Base-by-base conservation (phyloP, 2,888 invertebrate species). In the Lasioglossum oenotherae region DNA sequence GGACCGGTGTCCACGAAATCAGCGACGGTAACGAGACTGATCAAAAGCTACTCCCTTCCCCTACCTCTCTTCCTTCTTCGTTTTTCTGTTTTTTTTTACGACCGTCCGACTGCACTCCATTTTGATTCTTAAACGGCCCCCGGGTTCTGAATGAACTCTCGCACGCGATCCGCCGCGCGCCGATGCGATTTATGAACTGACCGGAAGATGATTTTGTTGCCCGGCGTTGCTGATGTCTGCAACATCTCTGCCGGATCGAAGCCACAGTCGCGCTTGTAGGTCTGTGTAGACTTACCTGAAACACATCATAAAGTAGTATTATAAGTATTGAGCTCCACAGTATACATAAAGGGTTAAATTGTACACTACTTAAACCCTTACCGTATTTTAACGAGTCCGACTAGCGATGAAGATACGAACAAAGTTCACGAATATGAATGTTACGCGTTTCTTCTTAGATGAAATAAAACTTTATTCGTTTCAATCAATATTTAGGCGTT, bases 1-100 rank as follows among this genome's bases (percentile, higher is more conserved):
- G 83, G 79, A 69, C 53, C 44, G 69, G 75, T 71, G 82, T 81
- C 49, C 74, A 67, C 82, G 79, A 86, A 88, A 88, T 83, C 87
- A 85, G 78, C 85, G 82, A 81, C 82, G 85, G 84, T 90, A 90
- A 90, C 90, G 90, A 90, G 88, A 79, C 73, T 72, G 84, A 90
- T 89, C 90, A 81, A 76, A 89, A 82, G 78, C 73, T 78, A 79
- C 71, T 5, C 64, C 64, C 31, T 16, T 31, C 31, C 35, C 6
- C 64, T 16, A 16, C 31, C 64, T 6, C 64, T 31, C 31, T 35
- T 19, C 10, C 35, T 10, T 8, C 31, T 5, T 31, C 2, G 3
- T 53, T 23, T 53, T 23, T 23, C 12, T 1, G 2, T 19, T 23
- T 38, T 38, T 38, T 72, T 38, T 72, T 73, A 64, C 75, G 73